Conservation (phyloP, 2,888 invertebrate genomes). For the Mythimna impura region DNA sequence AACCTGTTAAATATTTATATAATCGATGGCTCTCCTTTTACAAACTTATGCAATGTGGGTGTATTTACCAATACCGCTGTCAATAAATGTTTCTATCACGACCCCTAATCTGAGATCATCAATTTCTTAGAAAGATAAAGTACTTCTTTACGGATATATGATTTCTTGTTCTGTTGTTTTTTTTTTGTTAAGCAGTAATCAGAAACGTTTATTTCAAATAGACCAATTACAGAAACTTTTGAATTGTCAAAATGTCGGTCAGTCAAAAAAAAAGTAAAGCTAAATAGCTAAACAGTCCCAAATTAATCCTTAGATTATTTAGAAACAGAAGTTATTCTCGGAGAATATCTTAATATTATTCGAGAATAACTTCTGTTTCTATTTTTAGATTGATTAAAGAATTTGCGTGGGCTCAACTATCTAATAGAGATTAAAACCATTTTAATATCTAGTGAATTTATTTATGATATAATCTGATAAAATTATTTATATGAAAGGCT, state of each 20-base stretch:
- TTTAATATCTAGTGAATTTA: neutral
- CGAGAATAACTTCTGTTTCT: slow-evolving; percentile 4
- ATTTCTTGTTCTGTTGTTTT: neutral
- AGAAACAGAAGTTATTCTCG: too few relatives aligned
- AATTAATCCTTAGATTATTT: too few relatives aligned
- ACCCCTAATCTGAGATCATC: neutral
- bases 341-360: too few relatives aligned
- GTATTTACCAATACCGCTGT: too few relatives aligned
- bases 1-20: too few relatives aligned
- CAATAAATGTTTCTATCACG: too few relatives aligned
- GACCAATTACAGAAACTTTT: too few relatives aligned
- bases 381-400: slow-evolving; percentile 19
- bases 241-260: too few relatives aligned
- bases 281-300: neutral
- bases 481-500: neutral
- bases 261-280: too few relatives aligned
- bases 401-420: slow-evolving; percentile 23
- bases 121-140: neutral
- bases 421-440: neutral
- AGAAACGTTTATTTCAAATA: too few relatives aligned
- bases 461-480: neutral
- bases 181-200: neutral
- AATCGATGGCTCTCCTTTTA: too few relatives aligned
- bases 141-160: neutral
- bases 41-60: too few relatives aligned